These are phyloP conservation scores for Lagodon rhomboides DNA, from an alignment of 2,797 vertebrate species.

Conservation along the genomic window DNA sequence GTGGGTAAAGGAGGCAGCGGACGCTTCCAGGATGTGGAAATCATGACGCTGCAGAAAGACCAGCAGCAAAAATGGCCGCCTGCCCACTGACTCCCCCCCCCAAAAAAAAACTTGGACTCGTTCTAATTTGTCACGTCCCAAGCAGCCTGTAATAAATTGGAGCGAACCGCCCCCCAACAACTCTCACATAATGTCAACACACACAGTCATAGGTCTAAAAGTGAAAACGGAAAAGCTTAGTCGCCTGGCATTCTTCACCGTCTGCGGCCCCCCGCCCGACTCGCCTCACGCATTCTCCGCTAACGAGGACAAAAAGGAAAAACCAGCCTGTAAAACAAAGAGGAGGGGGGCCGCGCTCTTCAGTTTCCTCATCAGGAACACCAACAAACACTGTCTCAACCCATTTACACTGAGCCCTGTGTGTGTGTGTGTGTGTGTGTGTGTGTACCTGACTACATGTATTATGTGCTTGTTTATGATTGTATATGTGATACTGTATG, in stretches of 20 bases:
- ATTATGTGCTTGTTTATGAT: slow-evolving; percentile 24
- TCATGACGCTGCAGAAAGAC: slow-evolving; percentile 48
- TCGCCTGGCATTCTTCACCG: slow-evolving; percentile 5
- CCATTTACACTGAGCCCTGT: slow-evolving; percentile 42
- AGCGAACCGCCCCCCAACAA: slow-evolving; percentile 16
- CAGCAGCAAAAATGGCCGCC: slow-evolving; percentile 26
- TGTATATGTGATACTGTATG: slow-evolving; percentile 20
- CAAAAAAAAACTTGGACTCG: slow-evolving; percentile 12
- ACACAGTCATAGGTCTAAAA: slow-evolving; percentile 29
- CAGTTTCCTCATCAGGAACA: slow-evolving; percentile 71
- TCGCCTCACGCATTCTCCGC: slow-evolving; percentile 34
- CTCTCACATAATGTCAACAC: slow-evolving; percentile 43
- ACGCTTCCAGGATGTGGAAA: slow-evolving; percentile 51
- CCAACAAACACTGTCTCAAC: slow-evolving; percentile 66
- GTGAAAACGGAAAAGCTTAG: slow-evolving; percentile 43
- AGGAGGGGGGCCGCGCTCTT: slow-evolving; percentile 5
- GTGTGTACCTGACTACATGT: slow-evolving; percentile 20
- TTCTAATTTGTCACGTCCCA: slow-evolving; percentile 44
- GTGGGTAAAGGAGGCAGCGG: slow-evolving; percentile 27
- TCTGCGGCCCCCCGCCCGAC: not conserved
- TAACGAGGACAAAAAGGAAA: slow-evolving; percentile 54
- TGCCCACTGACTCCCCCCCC: not conserved
- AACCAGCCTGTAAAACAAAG: slow-evolving; percentile 47
- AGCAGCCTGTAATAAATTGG: slow-evolving; percentile 30
- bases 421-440: slow-evolving; percentile 3